Evolutionary conservation across 37 sponge, comb jelly and placozoan genomes (phyloP), one percentile per base, ranked within the genome.

Genomic region (Agelas oroides): DNA sequence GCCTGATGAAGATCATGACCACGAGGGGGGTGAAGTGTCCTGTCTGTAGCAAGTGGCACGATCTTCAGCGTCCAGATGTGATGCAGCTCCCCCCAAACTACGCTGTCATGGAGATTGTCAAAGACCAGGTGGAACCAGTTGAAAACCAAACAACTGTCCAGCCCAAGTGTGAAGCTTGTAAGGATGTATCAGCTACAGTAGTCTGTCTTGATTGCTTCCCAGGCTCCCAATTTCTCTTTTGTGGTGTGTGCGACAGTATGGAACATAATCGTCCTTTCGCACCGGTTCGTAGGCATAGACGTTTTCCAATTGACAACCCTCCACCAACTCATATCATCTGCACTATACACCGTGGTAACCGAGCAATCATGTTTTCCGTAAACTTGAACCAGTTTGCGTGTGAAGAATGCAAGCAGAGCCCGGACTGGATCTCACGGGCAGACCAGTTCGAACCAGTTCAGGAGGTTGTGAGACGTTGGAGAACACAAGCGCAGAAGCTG

Each of bases 211-310:
- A 74, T 39, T 92, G 93, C 66, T 39, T 69, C 11, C 88, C 89
- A 17, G 85, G 70, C 23, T 30, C 33, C 24, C 77, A 80, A 19
- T 76, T 80, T 66, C 67, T 66, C 59, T 85, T 92, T 17, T 92
- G 93, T 65, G 67, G 35, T 12, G 46, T 34, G 41, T 92, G 93
- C 75, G 79, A 79, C 65, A 57, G 59, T 0, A 59, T 33, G 0
- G 93, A 92, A 55, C 93, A 92, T 59, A 60, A 79, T 13, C 84
- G 89, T 21, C 38, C 70, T 5, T 88, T 88, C 76, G 76, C 28
- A 41, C 88, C 87, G 19, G 92, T 83, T 27, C 58, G 53, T 23
- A 52, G 77, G 13, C 93, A 92, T 82, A 73, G 76, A 8, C 80
- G 88, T 13, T 72, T 69, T 17, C 89, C 80, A 1, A 62, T 85